Base-by-base conservation (phyloP, 2,797 vertebrate genomes). In the Percopsis omiscomaycus region DNA sequence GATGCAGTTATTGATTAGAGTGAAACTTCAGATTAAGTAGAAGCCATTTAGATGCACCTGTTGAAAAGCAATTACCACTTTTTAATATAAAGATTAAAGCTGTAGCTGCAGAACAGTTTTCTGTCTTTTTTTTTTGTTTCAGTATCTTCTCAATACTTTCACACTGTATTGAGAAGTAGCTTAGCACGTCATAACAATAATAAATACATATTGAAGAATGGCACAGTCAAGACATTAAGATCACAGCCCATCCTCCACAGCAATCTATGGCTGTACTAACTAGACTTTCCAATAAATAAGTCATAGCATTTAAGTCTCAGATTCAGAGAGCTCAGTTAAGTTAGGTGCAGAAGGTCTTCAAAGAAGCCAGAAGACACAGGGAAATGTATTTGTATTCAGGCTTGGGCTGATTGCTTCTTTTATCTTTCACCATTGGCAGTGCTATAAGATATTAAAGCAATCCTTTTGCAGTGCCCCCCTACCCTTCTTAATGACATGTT, bases 131-230 rank as follows among this genome's bases (percentile, higher is more conserved):
- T 3, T 37, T 57, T 57, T 4, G 11, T 29, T 57, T 22, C 10
- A 46, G 11, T 6, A 3, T 3, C 6, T 62, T 59, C 55, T 45
- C 32, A 27, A 27, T 27, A 45, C 45, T 64, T 55, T 69, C 52
- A 56, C 46, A 53, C 61, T 51, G 16, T 14, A 65, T 65, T 61
- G 48, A 60, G 16, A 46, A 61, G 32, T 27, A 3, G 62, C 66
- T 30, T 12, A 64, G 61, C 61, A 64, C 62, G 53, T 69, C 50
- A 70, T 13, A 2, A 72, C 69, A 74, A 70, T 80, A 77, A 73
- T 62, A 78, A 77, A 52, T 61, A 63, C 82, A 75, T 80, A 81
- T 76, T 80, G 54, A 29, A 47, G 72, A 86, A 77, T 77, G 56
- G 11, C 61, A 82, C 61, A 76, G 29, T 68, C 46, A 61, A 73